Evolutionary conservation across 23 tunicate species (phyloP).

Genomic region (Halocynthia roretzi): DNA sequence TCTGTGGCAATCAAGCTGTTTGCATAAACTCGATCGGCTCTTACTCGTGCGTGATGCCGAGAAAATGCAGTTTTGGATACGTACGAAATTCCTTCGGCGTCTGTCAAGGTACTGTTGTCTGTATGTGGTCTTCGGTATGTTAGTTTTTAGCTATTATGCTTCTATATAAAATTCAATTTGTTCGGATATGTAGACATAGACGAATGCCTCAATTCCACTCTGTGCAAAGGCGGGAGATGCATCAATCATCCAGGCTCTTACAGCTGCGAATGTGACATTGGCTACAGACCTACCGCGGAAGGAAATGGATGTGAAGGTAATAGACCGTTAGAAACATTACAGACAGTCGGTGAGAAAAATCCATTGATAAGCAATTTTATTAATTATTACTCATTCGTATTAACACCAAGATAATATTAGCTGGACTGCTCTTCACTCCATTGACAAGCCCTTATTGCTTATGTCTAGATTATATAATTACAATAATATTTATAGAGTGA

Average conservation of each 20-base stretch:
- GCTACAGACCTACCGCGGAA: background rate
- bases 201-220: constrained; percentile 13
- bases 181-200: constrained; percentile 10
- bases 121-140: background rate
- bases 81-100: background rate
- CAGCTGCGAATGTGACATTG: constrained; percentile 21
- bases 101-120: constrained; percentile 14
- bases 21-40: constrained; percentile 22
- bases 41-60: background rate
- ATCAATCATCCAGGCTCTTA: constrained; percentile 15
- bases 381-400: no score
- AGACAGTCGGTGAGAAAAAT: no score
- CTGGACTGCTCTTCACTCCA: no score
- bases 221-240: constrained; percentile 3
- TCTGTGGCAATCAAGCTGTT: background rate
- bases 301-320: background rate
- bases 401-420: no score
- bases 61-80: constrained; percentile 2
- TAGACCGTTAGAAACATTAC: no score
- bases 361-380: no score
- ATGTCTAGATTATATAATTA: no score
- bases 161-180: background rate
- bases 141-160: background rate
- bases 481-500: no score
- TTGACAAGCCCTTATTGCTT: no score